These are phyloP conservation scores for Musca domestica DNA, from an alignment of 1,140 invertebrate species.

Conservation along the genomic window DNA sequence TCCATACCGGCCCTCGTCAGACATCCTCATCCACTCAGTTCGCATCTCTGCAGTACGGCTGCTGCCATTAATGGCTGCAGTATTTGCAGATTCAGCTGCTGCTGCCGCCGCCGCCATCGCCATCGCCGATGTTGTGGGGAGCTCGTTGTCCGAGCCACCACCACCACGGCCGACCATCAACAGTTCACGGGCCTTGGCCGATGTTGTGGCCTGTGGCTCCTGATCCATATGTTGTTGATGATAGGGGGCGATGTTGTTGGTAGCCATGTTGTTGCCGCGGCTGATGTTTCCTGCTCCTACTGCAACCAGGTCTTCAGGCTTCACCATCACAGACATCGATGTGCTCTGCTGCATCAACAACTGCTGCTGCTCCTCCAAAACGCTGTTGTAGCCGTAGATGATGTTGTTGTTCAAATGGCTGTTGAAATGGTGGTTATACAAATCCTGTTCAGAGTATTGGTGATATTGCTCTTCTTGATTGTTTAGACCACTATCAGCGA, in stretches of 20 bases:
- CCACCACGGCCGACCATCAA: slow-evolving; percentile 29
- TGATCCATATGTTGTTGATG: slow-evolving; percentile 17
- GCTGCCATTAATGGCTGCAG: slow-evolving; percentile 19
- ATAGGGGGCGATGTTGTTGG: slow-evolving; percentile 4
- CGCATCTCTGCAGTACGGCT: slow-evolving; percentile 44
- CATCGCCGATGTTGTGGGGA: slow-evolving; percentile 49
- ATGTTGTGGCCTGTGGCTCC: slow-evolving; percentile 8
- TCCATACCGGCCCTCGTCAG: slow-evolving; percentile 54
- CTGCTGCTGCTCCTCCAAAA: slow-evolving; percentile 44
- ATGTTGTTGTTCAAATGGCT: slow-evolving; percentile 31
- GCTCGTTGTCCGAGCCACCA: slow-evolving; percentile 28
- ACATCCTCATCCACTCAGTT: slow-evolving; percentile 53
- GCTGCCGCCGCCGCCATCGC: slow-evolving; percentile 31
- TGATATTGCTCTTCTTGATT: slow-evolving; percentile 46
- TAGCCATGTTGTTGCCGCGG: slow-evolving; percentile 25
- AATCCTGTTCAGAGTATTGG: slow-evolving; percentile 40
- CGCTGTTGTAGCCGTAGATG: slow-evolving; percentile 36
- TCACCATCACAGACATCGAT: slow-evolving; percentile 51
- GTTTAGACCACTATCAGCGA: slow-evolving; percentile 52
- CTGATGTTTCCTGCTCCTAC: slow-evolving; percentile 32
- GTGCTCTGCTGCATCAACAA: slow-evolving; percentile 50
- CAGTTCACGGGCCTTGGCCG: slow-evolving; percentile 16
- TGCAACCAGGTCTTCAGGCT: slow-evolving; percentile 31
- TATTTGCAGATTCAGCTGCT: slow-evolving; percentile 26
- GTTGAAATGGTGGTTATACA: slow-evolving; percentile 32